Percentiles rank a stretch among this genome's conserved stretches.
Evolutionary conservation across 2,888 invertebrate species (phyloP).

Genomic region (Hyalella azteca): DNA sequence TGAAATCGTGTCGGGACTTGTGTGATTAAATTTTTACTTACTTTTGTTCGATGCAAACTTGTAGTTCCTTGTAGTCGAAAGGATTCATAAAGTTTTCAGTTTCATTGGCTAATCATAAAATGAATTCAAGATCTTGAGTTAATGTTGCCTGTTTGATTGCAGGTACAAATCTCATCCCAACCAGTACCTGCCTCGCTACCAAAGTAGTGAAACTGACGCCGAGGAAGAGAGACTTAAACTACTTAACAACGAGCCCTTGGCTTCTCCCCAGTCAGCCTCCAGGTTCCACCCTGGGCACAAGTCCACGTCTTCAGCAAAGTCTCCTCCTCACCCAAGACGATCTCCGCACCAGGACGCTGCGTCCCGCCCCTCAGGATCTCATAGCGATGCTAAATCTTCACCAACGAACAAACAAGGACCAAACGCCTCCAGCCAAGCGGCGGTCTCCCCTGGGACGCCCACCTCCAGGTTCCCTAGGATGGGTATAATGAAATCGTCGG

Average conservation of each 20-base stretch:
- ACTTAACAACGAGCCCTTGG: constrained; percentile 43
- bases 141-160: no score
- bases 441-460: not conserved
- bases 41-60: no score
- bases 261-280: not conserved
- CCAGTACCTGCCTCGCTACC: constrained; percentile 78
- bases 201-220: constrained; percentile 62
- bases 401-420: not conserved
- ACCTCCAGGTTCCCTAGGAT: not conserved
- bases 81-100: no score
- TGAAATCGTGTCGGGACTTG: not conserved
- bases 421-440: no score
- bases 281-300: not conserved
- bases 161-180: constrained; percentile 71
- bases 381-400: not conserved
- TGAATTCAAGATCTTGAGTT: no score
- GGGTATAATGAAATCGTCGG: not conserved
- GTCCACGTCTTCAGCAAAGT: not conserved
- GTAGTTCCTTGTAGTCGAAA: no score
- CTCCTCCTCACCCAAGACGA: constrained; percentile 13
- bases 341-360: not conserved
- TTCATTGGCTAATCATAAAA: no score
- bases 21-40: not conserved
- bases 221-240: constrained; percentile 60
- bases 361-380: not conserved